Conservation (phyloP, 1,140 invertebrate species). For the Dinoponera quadriceps region DNA sequence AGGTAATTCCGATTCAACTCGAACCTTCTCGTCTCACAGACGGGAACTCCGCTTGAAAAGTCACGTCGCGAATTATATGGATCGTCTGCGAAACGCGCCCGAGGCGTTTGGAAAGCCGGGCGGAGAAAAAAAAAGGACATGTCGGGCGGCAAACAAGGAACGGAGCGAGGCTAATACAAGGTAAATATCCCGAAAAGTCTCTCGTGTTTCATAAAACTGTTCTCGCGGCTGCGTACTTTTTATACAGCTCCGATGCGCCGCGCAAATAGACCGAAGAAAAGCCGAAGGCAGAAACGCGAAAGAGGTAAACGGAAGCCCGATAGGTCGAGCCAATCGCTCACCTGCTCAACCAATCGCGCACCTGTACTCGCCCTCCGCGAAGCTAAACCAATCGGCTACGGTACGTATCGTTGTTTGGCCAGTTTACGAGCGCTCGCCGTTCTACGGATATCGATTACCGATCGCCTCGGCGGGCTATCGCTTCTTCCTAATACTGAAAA, state of each 20-base stretch:
- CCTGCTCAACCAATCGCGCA: slow-evolving; percentile 68
- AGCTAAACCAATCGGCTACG: slow-evolving; percentile 66
- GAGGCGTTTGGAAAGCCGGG: neutral
- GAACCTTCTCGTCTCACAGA: no score
- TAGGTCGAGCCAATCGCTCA: slow-evolving; percentile 66
- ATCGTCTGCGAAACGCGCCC: neutral
- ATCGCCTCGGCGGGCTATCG: slow-evolving; percentile 58
- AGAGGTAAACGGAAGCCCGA: slow-evolving; percentile 44
- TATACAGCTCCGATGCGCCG: slow-evolving; percentile 37
- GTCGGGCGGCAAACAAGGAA: slow-evolving; percentile 3
- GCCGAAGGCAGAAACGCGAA: slow-evolving; percentile 16
- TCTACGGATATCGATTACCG: slow-evolving; percentile 71
- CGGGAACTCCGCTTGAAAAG: no score
- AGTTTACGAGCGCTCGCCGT: slow-evolving; percentile 66
- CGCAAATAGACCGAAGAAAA: slow-evolving; percentile 42
- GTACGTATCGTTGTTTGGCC: slow-evolving; percentile 72
- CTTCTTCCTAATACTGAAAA: slow-evolving; percentile 72
- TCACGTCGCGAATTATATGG: neutral
- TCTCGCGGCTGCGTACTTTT: slow-evolving; percentile 35
- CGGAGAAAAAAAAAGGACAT: neutral
- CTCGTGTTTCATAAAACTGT: slow-evolving; percentile 54
- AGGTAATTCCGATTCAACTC: no score
- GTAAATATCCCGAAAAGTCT: slow-evolving; percentile 42
- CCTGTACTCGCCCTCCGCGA: slow-evolving; percentile 54
- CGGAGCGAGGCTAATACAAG: slow-evolving; percentile 19